Percentiles rank a stretch among this genome's conserved stretches.
Conservation (phyloP, 1,140 invertebrate species). For the Dolichoris vasculosae region DNA sequence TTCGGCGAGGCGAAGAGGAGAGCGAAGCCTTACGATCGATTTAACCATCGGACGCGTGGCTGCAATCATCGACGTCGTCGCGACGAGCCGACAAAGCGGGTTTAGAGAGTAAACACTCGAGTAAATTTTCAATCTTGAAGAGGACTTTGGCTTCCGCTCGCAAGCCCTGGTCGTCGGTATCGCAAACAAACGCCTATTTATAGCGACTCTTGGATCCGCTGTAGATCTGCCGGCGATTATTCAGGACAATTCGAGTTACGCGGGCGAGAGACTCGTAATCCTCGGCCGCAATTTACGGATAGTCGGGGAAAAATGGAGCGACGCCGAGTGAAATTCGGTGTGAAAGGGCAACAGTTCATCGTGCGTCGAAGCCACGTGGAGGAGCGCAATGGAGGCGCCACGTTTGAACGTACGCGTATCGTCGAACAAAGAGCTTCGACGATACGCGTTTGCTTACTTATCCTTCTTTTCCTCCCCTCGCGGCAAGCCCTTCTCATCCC, state of each 20-base stretch:
- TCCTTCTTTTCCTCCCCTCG: conserved; percentile 31
- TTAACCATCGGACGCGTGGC: no score
- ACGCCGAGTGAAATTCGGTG: conserved; percentile 20
- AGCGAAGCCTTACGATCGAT: no score
- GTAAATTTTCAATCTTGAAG: background rate
- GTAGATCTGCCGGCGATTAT: background rate
- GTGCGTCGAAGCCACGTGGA: background rate
- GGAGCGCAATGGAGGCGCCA: conserved; percentile 14
- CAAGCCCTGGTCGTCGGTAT: no score
- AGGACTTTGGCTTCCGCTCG: no score
- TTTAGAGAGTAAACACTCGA: background rate
- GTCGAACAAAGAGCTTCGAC: conserved; percentile 50
- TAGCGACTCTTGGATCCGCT: background rate
- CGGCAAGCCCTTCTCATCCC: background rate
- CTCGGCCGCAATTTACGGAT: background rate
- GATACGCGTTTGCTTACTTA: conserved; percentile 35
- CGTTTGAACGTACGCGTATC: background rate
- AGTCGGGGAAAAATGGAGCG: background rate
- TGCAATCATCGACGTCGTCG: no score
- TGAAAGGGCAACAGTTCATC: conserved; percentile 2
- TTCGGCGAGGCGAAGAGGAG: no score
- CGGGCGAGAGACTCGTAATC: no score
- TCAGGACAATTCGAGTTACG: background rate
- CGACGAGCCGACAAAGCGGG: background rate
- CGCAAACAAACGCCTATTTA: background rate